These are phyloP conservation scores for Rhagonycha fulva DNA, from an alignment of 2,888 invertebrate species.

Conservation along the genomic window DNA sequence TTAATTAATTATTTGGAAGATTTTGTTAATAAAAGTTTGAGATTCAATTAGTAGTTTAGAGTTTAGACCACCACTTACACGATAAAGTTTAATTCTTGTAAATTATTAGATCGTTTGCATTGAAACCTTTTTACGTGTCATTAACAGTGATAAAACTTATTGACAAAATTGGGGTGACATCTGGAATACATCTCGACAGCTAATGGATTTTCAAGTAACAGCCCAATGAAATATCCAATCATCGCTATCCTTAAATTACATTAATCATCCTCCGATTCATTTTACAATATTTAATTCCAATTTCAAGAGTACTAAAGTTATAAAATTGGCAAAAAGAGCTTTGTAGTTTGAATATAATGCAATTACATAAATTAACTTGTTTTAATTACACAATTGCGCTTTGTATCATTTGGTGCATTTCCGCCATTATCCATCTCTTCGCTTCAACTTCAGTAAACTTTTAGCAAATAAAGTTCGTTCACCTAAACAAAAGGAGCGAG, in stretches of 20 bases:
- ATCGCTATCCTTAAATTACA: neutral
- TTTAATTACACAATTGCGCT: neutral
- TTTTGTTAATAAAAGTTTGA: neutral
- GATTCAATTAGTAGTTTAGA: neutral
- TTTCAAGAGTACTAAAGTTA: neutral
- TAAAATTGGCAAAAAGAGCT: neutral
- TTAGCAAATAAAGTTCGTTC: neutral
- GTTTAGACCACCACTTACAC: neutral
- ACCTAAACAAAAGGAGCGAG: neutral
- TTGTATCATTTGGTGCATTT: neutral
- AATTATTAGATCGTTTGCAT: neutral
- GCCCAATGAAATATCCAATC: neutral
- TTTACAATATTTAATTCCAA: neutral
- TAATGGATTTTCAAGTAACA: neutral
- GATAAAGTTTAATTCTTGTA: neutral
- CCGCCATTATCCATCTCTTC: neutral
- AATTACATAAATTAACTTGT: neutral
- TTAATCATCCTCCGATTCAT: neutral
- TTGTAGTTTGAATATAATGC: neutral
- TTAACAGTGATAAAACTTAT: neutral
- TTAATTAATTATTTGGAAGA: neutral
- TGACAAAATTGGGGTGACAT: neutral
- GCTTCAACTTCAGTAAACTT: neutral
- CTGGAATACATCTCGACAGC: neutral
- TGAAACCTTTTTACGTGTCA: neutral